phyloP scores from a whole-genome alignment of 2,113 vertebrate species.

The Eudyptes chrysolophus region DNA sequence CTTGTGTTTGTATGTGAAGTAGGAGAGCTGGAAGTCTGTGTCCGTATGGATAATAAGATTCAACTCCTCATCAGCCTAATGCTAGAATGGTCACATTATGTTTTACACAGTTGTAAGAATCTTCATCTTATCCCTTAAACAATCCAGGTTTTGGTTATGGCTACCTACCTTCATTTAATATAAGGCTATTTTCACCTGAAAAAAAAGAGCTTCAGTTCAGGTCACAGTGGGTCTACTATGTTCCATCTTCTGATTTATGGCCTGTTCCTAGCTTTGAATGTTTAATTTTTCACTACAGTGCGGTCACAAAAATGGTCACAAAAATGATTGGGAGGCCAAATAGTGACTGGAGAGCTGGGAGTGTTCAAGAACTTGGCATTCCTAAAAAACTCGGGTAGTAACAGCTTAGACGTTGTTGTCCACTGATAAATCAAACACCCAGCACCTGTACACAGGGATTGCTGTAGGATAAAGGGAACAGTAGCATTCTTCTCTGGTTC shows the following conservation, averaged over 20 bases:
- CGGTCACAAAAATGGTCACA: neutral
- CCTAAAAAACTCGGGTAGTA: neutral
- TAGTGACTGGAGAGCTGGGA: neutral
- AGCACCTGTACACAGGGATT: neutral
- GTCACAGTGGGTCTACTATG: neutral
- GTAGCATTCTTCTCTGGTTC: neutral
- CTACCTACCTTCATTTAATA: neutral
- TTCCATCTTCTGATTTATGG: neutral
- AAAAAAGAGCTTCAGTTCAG: neutral
- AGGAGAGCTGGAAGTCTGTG: neutral
- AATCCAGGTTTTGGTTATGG: neutral
- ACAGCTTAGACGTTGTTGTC: neutral
- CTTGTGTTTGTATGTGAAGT: neutral
- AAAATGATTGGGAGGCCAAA: neutral
- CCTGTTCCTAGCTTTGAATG: neutral
- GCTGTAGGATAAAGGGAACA: neutral
- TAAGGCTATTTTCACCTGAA: neutral
- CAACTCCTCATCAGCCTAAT: neutral
- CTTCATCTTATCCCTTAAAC: neutral
- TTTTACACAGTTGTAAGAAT: neutral
- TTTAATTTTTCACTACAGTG: neutral
- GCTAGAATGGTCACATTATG: neutral
- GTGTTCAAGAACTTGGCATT: neutral
- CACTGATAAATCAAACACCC: neutral
- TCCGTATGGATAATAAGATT: neutral